These are phyloP conservation scores for Thripadectes ignobilis DNA, from an alignment of 2,797 vertebrate species.

Conservation along the genomic window DNA sequence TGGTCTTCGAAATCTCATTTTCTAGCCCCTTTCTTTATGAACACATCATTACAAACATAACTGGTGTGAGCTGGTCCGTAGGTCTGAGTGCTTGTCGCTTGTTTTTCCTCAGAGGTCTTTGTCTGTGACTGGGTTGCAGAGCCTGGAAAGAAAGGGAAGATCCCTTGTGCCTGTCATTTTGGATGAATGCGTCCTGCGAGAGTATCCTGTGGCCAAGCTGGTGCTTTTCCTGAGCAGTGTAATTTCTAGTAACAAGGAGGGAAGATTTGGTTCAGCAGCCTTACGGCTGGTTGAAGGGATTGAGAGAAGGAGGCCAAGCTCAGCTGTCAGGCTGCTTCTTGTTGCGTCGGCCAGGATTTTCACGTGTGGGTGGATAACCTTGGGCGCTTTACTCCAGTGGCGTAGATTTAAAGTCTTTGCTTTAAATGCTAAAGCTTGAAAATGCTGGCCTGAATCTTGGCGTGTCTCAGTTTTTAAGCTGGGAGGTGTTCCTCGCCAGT, in stretches of 20 bases:
- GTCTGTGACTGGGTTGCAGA: background rate
- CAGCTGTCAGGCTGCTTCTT: background rate
- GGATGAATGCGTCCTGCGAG: background rate
- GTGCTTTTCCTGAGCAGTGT: background rate
- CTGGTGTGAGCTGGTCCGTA: background rate
- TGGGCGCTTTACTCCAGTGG: background rate
- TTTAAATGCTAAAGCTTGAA: background rate
- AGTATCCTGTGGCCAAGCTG: background rate
- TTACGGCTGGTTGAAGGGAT: background rate
- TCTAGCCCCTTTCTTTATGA: background rate
- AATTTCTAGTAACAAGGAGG: background rate
- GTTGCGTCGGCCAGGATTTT: background rate
- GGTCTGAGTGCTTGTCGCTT: background rate
- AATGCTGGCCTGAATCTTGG: background rate
- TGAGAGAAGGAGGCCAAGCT: background rate
- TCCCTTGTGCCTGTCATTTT: background rate
- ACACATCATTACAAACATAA: background rate
- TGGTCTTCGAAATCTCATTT: slow-evolving; percentile 39
- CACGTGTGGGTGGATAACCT: slow-evolving; percentile 26
- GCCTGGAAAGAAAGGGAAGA: background rate
- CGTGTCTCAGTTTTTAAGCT: background rate
- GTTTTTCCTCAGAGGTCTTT: background rate
- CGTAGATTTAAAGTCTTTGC: background rate
- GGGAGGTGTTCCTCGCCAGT: background rate
- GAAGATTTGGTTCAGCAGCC: background rate